Evolutionary conservation across 1,140 invertebrate species (phyloP).

Genomic region (Camponotus vicinus): DNA sequence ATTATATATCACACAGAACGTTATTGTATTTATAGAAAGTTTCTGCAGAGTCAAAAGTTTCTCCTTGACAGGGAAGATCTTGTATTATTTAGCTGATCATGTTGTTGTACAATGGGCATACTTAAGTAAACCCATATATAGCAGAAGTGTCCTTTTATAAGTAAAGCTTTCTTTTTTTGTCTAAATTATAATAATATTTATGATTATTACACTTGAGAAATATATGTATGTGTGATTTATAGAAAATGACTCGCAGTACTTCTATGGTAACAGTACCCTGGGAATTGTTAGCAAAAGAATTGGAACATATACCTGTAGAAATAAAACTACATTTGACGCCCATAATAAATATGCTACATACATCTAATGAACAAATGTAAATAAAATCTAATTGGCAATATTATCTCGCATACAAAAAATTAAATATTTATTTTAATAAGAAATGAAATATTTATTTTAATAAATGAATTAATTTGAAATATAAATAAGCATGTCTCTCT

Average conservation of each 20-base stretch:
- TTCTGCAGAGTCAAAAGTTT: slow-evolving; percentile 96
- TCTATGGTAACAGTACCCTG: slow-evolving; percentile 74
- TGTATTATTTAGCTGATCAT: slow-evolving; percentile 94
- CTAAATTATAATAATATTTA: slow-evolving; percentile 23
- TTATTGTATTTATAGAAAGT: slow-evolving; percentile 97
- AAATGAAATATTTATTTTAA: slow-evolving; percentile 34
- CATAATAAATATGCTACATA: slow-evolving; percentile 66
- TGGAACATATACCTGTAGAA: slow-evolving; percentile 75
- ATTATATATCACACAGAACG: slow-evolving; percentile 89
- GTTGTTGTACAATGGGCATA: slow-evolving; percentile 96
- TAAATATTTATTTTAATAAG: slow-evolving; percentile 34
- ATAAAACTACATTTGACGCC: slow-evolving; percentile 76
- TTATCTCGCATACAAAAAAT: background rate
- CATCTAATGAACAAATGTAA: slow-evolving; percentile 72
- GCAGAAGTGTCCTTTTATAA: slow-evolving; percentile 75
- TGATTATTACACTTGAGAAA: slow-evolving; percentile 13
- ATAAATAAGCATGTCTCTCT: too few species aligned
- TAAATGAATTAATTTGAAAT: background rate
- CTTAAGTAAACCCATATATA: slow-evolving; percentile 76
- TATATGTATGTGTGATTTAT: slow-evolving; percentile 35
- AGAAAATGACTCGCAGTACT: slow-evolving; percentile 64
- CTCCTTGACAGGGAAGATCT: slow-evolving; percentile 95
- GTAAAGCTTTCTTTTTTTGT: slow-evolving; percentile 69
- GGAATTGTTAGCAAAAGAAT: slow-evolving; percentile 74
- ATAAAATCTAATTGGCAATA: slow-evolving; percentile 32